Conservation (phyloP, 37 sponge, comb jelly and placozoan genomes). For the Spongilla lacustris region DNA sequence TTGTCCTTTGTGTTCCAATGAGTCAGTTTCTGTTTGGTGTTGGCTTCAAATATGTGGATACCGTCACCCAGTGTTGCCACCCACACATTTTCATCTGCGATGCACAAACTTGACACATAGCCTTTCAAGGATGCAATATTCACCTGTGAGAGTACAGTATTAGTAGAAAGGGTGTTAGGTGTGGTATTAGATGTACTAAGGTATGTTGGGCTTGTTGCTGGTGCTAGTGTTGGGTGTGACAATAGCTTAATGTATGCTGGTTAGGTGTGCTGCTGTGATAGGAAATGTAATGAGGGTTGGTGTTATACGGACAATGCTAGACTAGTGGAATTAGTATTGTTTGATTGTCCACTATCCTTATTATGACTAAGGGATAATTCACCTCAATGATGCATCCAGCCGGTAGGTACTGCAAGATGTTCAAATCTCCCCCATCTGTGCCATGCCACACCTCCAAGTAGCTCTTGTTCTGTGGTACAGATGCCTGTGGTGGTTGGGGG, state of each 20-base stretch:
- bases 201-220: no score
- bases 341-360: no score
- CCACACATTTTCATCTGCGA: slow-evolving; percentile 36
- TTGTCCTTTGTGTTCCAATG: slow-evolving; percentile 16
- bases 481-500: background rate
- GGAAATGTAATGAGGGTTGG: background rate
- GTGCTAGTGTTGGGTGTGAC: no score
- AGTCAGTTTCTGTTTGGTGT: background rate
- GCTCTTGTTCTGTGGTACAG: background rate
- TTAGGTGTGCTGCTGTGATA: no score
- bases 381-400: slow-evolving; percentile 21
- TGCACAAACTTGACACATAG: slow-evolving; percentile 16
- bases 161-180: no score
- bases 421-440: slow-evolving; percentile 42
- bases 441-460: slow-evolving; percentile 63
- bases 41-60: slow-evolving; percentile 17
- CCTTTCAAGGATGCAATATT: background rate
- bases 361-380: no score
- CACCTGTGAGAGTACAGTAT: no score
- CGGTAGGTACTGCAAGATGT: slow-evolving; percentile 34
- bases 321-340: no score
- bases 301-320: background rate
- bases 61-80: slow-evolving; percentile 36
- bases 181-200: no score
- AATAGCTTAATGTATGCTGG: no score